Conservation (phyloP, 2,113 vertebrate species). For the Dolichotis patagonum region DNA sequence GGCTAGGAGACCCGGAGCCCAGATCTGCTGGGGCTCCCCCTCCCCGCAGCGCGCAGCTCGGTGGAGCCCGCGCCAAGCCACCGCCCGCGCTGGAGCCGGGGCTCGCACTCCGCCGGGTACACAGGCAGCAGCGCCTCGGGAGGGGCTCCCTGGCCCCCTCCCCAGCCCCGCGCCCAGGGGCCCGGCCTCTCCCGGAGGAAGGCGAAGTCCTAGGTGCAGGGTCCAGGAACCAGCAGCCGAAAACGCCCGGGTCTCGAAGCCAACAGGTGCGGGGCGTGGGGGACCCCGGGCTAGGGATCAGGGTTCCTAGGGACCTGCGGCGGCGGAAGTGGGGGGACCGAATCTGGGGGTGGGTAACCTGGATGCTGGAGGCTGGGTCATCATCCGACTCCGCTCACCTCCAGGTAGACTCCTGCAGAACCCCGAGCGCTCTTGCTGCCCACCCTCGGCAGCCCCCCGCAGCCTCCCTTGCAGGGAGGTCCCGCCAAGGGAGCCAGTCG, state of each 20-base stretch:
- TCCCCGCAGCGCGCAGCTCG: slow-evolving; percentile 31
- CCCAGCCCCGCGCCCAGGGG: background rate
- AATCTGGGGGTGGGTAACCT: background rate
- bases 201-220: background rate
- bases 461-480: background rate
- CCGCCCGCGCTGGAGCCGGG: slow-evolving; percentile 24
- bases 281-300: background rate
- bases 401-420: background rate
- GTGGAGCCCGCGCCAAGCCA: slow-evolving; percentile 53
- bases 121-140: background rate
- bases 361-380: background rate
- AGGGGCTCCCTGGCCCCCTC: slow-evolving; percentile 12
- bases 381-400: background rate
- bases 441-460: background rate
- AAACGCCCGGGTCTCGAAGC: slow-evolving; percentile 55
- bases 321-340: background rate
- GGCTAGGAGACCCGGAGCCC: slow-evolving; percentile 29
- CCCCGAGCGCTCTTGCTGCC: background rate
- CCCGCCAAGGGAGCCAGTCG: background rate
- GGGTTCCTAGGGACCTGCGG: background rate
- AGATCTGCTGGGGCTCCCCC: slow-evolving; percentile 11
- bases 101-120: background rate
- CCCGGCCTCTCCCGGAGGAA: background rate
- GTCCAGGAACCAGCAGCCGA: background rate
- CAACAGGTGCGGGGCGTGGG: slow-evolving; percentile 74